Base-by-base conservation (phyloP, 2,113 vertebrate genomes). In the Chamaea fasciata region DNA sequence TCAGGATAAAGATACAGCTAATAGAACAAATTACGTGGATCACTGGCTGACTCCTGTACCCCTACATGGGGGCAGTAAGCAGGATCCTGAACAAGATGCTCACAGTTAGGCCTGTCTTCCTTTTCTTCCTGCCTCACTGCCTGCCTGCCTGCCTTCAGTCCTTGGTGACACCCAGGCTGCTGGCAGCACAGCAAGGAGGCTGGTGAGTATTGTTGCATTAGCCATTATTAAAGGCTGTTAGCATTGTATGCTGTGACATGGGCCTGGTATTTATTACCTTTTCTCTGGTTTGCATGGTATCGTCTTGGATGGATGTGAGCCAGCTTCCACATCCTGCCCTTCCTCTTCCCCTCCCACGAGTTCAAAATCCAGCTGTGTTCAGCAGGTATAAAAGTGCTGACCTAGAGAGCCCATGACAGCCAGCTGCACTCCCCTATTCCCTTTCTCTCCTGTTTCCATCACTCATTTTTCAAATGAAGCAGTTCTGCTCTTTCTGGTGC, bases 331-430 rank as follows among this genome's bases (percentile, higher is more conserved):
- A 93, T 93, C 92, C 65, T 68, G 19, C 41, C 18, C 35, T 95
- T 93, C 71, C 68, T 62, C 30, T 90, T 90, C 56, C n/a, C 55
- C 33, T 90, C 56, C 46, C 1, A 2, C 6, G 5, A 77, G 42
- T 53, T 88, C 46, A 59, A 90, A 90, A 95, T 78, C 67, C 73
- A 93, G 64, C 88, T 88, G 86, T 63, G 82, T 90, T 93, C 94
- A 95, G 85, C 82, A 93, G 80, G 41, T 85, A 49, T 69, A 67
- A 88, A 90, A 92, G 23, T 8, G 26, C 85, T 96, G 94, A 94
- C 83, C 83, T 74, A 24, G 50, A 50, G 63, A 90, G 59, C 63
- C 75, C 28, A 7, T 80, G 76, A 76, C 67, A 93, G 52, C 71
- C 95, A 94, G 85, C 90, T 94, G 86, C 79, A 92, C 44, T 75